Conservation (phyloP, 2,797 vertebrate species). For the Buceros bicornis region DNA sequence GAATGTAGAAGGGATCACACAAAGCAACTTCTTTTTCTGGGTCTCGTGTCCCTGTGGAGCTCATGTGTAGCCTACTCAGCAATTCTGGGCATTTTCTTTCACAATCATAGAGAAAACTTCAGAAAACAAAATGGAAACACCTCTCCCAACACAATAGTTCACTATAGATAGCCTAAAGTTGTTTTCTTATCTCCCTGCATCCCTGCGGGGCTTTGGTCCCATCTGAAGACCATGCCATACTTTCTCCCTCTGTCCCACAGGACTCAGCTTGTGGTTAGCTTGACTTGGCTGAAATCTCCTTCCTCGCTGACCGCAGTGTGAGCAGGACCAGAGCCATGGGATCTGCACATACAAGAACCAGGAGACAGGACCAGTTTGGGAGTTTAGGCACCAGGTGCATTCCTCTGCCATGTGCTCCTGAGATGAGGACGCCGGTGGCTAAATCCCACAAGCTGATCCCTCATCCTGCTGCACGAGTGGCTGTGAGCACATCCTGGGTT, state of each 20-base stretch:
- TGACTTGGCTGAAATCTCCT: not conserved
- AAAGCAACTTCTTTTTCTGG: not conserved
- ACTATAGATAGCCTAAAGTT: not conserved
- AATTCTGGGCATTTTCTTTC: not conserved
- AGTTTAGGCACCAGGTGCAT: not conserved
- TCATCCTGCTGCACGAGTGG: not conserved
- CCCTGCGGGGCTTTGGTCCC: not conserved
- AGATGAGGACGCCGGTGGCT: not conserved
- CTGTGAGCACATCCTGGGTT: fast-evolving
- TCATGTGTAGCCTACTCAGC: not conserved
- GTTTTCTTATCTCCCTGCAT: not conserved
- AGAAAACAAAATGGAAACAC: not conserved
- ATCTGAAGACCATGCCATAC: not conserved
- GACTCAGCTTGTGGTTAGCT: not conserved
- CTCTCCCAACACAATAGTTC: not conserved
- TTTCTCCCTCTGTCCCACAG: not conserved
- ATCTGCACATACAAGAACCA: fast-evolving
- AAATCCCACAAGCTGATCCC: not conserved
- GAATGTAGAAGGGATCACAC: not conserved
- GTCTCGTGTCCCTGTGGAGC: not conserved
- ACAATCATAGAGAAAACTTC: not conserved
- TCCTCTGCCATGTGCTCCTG: not conserved
- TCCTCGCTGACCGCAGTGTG: not conserved
- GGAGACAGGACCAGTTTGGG: not conserved
- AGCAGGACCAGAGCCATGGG: not conserved